These are phyloP conservation scores for Drosophila nigricruria DNA, from an alignment of 2,888 invertebrate species.

Conservation along the genomic window DNA sequence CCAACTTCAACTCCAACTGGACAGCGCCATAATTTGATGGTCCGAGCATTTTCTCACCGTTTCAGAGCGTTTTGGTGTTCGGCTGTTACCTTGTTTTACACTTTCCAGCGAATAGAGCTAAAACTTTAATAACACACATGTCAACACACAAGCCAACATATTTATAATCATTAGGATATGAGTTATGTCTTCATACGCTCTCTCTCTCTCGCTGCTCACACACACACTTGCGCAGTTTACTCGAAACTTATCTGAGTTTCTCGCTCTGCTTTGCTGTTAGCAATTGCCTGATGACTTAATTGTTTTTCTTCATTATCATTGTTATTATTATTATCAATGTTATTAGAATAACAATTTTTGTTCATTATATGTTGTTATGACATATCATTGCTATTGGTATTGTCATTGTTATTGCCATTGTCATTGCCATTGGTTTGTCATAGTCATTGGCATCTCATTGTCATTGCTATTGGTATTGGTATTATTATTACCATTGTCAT, in stretches of 20 bases:
- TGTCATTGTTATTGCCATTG: background rate
- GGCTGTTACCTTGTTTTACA: conserved; percentile 57
- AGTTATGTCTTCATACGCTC: conserved; percentile 60
- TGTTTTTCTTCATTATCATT: background rate
- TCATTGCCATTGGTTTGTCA: background rate
- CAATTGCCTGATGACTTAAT: background rate
- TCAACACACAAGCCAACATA: conserved; percentile 36
- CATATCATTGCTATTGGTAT: background rate
- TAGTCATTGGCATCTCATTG: background rate
- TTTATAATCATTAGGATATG: conserved; percentile 62
- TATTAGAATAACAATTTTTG: background rate
- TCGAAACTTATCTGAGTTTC: conserved; percentile 3
- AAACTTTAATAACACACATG: conserved; percentile 51
- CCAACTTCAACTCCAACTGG: conserved; percentile 20
- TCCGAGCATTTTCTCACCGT: conserved; percentile 57
- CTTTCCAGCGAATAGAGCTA: conserved; percentile 66
- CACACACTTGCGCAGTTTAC: background rate
- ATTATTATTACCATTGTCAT: background rate
- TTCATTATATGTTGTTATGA: too few species aligned
- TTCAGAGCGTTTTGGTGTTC: conserved; percentile 40
- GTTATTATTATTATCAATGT: background rate
- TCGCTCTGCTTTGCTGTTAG: background rate
- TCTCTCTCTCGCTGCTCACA: background rate
- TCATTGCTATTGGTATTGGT: background rate
- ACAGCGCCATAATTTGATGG: conserved; percentile 70